phyloP scores from a whole-genome alignment of 2,888 invertebrate species.

The Liposcelis brunnea region DNA sequence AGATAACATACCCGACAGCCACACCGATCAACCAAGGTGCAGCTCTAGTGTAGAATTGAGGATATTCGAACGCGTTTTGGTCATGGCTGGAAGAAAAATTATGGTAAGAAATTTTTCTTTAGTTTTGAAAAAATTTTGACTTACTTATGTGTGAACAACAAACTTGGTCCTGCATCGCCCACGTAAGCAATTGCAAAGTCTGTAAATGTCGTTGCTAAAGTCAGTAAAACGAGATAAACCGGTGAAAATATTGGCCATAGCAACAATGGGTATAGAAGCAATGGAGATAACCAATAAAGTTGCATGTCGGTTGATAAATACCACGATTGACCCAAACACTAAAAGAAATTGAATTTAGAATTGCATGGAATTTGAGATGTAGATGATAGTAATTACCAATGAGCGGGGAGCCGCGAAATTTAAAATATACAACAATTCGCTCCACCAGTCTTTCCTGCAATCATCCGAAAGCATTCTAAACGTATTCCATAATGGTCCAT shows the following conservation, averaged over 20 bases:
- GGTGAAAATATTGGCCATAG: constrained; percentile 25
- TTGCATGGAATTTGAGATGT: background rate
- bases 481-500: constrained; percentile 18
- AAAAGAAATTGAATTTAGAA: constrained; percentile 10
- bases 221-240: constrained; percentile 21
- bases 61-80: constrained; percentile 17
- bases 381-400: constrained; percentile 2
- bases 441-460: constrained; percentile 18
- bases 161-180: too few species aligned
- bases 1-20: background rate
- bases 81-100: constrained; percentile 13
- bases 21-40: background rate
- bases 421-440: constrained; percentile 17
- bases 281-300: constrained; percentile 35
- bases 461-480: constrained; percentile 14
- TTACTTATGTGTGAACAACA: too few species aligned
- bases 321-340: constrained; percentile 38
- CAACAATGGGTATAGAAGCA: constrained; percentile 33
- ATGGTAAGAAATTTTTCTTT: too few species aligned
- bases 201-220: constrained; percentile 14
- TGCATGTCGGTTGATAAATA: constrained; percentile 41
- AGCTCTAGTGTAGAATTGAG: background rate
- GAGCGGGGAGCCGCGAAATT: constrained; percentile 15
- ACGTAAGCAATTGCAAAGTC: too few species aligned
- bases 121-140: too few species aligned